Percentiles rank a stretch among this genome's conserved stretches.
phyloP scores from a whole-genome alignment of 1,140 invertebrate species.

The Drosophila trapezifrons region DNA sequence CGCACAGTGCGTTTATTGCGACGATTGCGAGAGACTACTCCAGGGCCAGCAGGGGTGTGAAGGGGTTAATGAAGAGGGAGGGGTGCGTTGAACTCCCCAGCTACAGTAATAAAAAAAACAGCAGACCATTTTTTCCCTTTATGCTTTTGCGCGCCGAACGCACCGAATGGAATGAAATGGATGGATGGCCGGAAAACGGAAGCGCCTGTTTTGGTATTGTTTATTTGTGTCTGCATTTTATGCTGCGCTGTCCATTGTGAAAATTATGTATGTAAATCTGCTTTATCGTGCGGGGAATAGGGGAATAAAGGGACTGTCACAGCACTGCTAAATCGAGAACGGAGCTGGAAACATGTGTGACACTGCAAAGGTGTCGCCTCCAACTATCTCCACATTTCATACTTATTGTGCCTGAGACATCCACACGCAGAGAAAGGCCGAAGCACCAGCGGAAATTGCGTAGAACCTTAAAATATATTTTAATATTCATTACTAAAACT shows the following conservation, averaged over 20 bases:
- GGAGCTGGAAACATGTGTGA: slow-evolving; percentile 13
- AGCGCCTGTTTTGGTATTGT: slow-evolving; percentile 70
- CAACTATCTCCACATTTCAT: slow-evolving; percentile 38
- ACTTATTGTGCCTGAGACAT: slow-evolving; percentile 22
- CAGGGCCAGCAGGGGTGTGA: background rate
- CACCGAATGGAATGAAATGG: slow-evolving; percentile 2
- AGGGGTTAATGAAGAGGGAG: slow-evolving; percentile 23
- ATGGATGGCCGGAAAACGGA: slow-evolving; percentile 69
- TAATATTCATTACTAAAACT: too few species aligned
- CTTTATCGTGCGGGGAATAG: slow-evolving; percentile 31
- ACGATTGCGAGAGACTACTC: background rate
- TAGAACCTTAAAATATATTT: too few species aligned
- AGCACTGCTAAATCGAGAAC: background rate
- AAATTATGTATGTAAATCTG: slow-evolving; percentile 62
- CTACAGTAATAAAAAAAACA: slow-evolving; percentile 5
- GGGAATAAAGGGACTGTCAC: background rate
- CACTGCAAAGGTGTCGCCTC: slow-evolving; percentile 63
- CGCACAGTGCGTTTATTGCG: slow-evolving; percentile 34
- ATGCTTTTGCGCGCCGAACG: slow-evolving; percentile 33
- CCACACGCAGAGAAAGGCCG: slow-evolving; percentile 6
- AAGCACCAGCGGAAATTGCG: too few species aligned
- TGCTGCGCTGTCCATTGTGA: slow-evolving; percentile 49
- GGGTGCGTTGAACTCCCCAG: slow-evolving; percentile 40
- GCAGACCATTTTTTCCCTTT: slow-evolving; percentile 23
- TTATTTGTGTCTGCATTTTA: slow-evolving; percentile 60